phyloP scores from a whole-genome alignment of 2,888 invertebrate genomes.

The Euclidia mi region DNA sequence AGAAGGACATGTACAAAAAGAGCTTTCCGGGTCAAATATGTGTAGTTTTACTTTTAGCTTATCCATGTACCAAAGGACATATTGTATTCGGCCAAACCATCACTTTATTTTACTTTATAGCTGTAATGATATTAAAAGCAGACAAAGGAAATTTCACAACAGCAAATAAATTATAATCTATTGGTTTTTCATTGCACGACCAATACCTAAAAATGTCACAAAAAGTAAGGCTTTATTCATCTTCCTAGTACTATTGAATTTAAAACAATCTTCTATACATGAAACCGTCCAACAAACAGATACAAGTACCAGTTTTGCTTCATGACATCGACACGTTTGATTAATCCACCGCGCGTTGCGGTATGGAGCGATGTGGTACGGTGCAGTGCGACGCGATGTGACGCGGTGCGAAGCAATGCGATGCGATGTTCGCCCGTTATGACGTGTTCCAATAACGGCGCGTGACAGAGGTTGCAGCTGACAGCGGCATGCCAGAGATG shows the following conservation, averaged over 20 bases:
- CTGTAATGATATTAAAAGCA: no score
- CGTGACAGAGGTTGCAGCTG: slow-evolving; percentile 28
- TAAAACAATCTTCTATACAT: background rate
- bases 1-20: no score
- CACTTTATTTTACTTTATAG: no score
- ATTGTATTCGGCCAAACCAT: no score
- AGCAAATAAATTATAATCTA: no score
- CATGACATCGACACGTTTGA: slow-evolving; percentile 20
- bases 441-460: slow-evolving; percentile 38
- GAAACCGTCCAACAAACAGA: background rate
- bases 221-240: no score
- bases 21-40: no score
- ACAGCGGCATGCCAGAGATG: slow-evolving; percentile 12
- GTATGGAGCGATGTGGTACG: background rate
- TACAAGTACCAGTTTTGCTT: background rate
- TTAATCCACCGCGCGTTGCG: slow-evolving; percentile 20
- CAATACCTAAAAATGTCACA: no score
- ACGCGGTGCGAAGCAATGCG: background rate
- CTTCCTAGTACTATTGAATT: background rate
- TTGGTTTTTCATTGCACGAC: no score
- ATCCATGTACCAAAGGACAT: no score
- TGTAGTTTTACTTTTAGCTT: no score
- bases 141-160: no score
- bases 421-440: slow-evolving; percentile 11
- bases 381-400: background rate